These are phyloP conservation scores for Nemopilema nomurai DNA, from an alignment of 30 jellyfish, hydroid and myxozoan species.

Conservation along the genomic window DNA sequence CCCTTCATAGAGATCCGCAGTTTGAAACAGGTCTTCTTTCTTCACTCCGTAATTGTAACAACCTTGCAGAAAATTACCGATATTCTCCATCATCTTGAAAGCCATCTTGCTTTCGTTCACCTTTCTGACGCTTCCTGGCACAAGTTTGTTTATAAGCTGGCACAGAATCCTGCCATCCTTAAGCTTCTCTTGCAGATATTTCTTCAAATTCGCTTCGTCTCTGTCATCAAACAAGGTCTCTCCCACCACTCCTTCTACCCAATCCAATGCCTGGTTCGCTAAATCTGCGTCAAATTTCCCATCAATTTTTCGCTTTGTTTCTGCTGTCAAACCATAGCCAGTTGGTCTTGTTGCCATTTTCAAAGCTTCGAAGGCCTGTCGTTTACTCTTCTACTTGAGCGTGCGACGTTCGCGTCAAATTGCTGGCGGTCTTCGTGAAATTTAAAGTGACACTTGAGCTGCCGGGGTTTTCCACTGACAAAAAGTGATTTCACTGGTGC, in stretches of 20 bases:
- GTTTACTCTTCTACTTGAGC: not conserved
- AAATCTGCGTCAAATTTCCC: conserved; percentile 77
- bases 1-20: conserved; percentile 96
- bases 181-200: conserved; percentile 55
- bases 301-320: conserved; percentile 76
- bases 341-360: conserved; percentile 92
- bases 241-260: conserved; percentile 84
- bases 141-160: conserved; percentile 59
- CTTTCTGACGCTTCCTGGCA: conserved; percentile 85
- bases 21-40: conserved; percentile 94
- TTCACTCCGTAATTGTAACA: conserved; percentile 78
- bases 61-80: conserved; percentile 82
- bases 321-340: conserved; percentile 98
- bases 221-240: conserved; percentile 31
- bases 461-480: conserved; percentile 34
- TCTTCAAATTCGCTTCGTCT: conserved; percentile 32
- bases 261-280: conserved; percentile 77
- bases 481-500: not conserved
- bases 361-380: not conserved
- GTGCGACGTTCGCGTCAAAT: not conserved
- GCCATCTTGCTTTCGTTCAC: conserved; percentile 82
- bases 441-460: not conserved
- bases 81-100: conserved; percentile 94
- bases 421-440: not conserved
- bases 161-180: conserved; percentile 84